These are phyloP conservation scores for Bradypodion pumilum DNA, from an alignment of 2,797 vertebrate species.

Conservation along the genomic window DNA sequence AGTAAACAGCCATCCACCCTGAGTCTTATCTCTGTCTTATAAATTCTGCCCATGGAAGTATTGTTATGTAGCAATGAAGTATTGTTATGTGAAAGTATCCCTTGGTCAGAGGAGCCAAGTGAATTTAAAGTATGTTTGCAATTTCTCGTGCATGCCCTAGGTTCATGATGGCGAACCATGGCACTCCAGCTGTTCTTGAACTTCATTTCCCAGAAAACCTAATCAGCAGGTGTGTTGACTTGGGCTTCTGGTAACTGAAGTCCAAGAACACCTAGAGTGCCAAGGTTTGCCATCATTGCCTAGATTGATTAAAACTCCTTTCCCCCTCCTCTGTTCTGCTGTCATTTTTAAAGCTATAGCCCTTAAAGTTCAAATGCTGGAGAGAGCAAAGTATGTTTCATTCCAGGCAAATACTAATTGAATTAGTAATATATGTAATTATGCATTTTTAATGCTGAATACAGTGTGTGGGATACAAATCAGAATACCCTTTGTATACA, in stretches of 20 bases:
- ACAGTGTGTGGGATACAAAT: not conserved
- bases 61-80: too few species aligned
- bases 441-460: slow-evolving; percentile 10
- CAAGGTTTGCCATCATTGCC: not conserved
- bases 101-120: not conserved
- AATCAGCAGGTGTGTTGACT: too few species aligned
- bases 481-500: not conserved
- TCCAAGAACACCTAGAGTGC: too few species aligned
- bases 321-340: not conserved
- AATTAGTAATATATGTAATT: slow-evolving; percentile 38
- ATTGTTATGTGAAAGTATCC: not conserved
- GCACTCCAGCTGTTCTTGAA: too few species aligned
- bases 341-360: slow-evolving; percentile 30
- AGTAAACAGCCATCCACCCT: not conserved
- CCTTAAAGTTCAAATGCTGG: slow-evolving; percentile 19
- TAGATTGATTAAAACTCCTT: not conserved
- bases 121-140: too few species aligned
- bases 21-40: not conserved
- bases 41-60: not conserved
- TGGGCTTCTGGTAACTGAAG: too few species aligned
- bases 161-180: too few species aligned
- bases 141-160: too few species aligned
- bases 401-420: slow-evolving; percentile 45
- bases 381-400: slow-evolving; percentile 34
- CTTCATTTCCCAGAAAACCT: too few species aligned